A percentile compares a stretch with the other conserved stretches of the same genome.
Evolutionary conservation across 2,888 invertebrate genomes (phyloP).

Genomic region (Gnatocerus cornutus): DNA sequence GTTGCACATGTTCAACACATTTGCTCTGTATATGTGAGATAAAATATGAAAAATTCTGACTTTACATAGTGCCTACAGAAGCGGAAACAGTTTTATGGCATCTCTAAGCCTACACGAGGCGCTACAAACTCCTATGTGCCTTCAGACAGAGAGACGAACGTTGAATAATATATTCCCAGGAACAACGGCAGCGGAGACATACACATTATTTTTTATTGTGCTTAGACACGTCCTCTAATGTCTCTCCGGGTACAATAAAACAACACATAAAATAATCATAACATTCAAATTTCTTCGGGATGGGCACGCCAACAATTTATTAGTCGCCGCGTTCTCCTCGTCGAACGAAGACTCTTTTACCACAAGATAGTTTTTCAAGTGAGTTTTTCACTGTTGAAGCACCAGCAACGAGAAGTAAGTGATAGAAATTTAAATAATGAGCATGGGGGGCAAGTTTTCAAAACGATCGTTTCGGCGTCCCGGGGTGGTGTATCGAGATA

Average conservation of each 20-base stretch:
- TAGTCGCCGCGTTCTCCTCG: background rate
- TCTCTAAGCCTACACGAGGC: constrained; percentile 40
- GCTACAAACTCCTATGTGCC: constrained; percentile 36
- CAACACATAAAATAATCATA: constrained; percentile 37
- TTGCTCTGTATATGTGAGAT: constrained; percentile 39
- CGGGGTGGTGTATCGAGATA: constrained; percentile 26
- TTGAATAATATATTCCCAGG: constrained; percentile 40
- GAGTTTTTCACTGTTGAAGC: too few species aligned
- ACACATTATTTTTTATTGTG: constrained; percentile 40
- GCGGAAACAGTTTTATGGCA: constrained; percentile 47
- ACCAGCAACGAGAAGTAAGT: too few species aligned
- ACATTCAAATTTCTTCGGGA: constrained; percentile 27
- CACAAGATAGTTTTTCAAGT: too few species aligned
- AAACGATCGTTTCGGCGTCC: constrained; percentile 4
- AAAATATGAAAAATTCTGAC: constrained; percentile 50
- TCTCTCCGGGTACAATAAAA: constrained; percentile 29
- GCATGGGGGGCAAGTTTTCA: constrained; percentile 13
- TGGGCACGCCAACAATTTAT: constrained; percentile 26
- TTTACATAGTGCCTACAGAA: constrained; percentile 40
- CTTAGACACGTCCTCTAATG: constrained; percentile 36
- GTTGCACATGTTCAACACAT: constrained; percentile 50
- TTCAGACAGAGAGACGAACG: constrained; percentile 34
- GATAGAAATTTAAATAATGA: constrained; percentile 5
- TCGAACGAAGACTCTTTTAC: too few species aligned
- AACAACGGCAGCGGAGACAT: constrained; percentile 39